phyloP scores from a whole-genome alignment of 2,797 vertebrate genomes.

The Leontocebus nigricollis region DNA sequence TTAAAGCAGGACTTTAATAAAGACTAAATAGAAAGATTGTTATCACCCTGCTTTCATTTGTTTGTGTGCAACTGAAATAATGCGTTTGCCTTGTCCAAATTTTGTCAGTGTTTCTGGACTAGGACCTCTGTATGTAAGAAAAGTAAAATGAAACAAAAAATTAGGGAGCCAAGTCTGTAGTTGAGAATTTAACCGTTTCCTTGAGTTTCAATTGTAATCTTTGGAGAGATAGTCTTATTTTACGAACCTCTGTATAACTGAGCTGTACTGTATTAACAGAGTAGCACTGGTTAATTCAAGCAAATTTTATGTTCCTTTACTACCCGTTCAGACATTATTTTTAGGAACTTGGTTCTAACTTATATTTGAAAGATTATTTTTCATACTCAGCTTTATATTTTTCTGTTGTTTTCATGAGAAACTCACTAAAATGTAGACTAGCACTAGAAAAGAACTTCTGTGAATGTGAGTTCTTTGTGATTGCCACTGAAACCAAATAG shows the following conservation, averaged over 20 bases:
- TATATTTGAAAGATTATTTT: conserved; percentile 34
- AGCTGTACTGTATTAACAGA: neutral
- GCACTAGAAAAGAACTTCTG: neutral
- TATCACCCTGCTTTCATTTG: neutral
- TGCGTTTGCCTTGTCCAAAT: neutral
- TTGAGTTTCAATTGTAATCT: neutral
- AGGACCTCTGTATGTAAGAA: neutral
- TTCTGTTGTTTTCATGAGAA: conserved; percentile 32
- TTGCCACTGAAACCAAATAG: neutral
- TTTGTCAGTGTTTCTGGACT: conserved; percentile 16
- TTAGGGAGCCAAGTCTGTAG: neutral
- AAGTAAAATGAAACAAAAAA: conserved; percentile 30
- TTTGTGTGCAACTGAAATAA: neutral
- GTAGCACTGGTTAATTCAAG: neutral
- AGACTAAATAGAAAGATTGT: neutral
- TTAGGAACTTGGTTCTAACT: neutral
- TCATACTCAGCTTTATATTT: conserved; percentile 16
- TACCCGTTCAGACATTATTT: neutral
- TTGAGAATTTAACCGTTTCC: neutral
- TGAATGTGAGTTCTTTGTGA: conserved; percentile 39
- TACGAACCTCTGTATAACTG: neutral
- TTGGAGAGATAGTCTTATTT: neutral
- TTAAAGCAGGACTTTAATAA: conserved; percentile 8
- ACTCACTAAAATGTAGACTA: neutral
- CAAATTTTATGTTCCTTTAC: conserved; percentile 1